Base-by-base conservation (phyloP, 1,140 invertebrate species). In the Littorina saxatilis region DNA sequence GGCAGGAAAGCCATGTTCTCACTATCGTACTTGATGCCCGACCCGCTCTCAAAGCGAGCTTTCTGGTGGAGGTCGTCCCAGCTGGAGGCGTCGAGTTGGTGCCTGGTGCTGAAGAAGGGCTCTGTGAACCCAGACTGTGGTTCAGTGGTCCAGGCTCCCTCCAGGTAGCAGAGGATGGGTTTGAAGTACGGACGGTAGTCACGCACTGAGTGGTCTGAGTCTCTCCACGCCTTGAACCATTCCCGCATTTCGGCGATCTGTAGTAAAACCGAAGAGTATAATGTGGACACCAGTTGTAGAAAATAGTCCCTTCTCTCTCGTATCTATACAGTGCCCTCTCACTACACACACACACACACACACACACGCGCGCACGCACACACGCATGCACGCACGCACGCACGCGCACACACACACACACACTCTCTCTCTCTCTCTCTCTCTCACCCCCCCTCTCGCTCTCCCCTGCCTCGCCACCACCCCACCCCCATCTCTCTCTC, bases 161-260 rank as follows among this genome's bases (percentile, higher is more conserved):
- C 90, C 66, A 91, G 39, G 74, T 90, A 91, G 79, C 89, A 90
- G 35, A 91, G 73, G 27, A 86, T 78, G 13, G 90, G 88, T 83
- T 87, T 90, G 68, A 91, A 91, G 80, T 89, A 91, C 17, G 72
- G 70, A 15, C 82, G 74, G 70, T 90, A 91, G 58, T 91, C 86
- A 40, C 87, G 47, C 0, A 84, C 80, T 0, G 81, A 75, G 7
- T 66, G 58, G 68, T 91, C 80, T 47, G 87, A 85, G 17, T 85
- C 50, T 35, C 81, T 73, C 80, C 86, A 91, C 1, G 90, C 90
- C 68, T 84, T 85, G 84, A 91, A 91, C 76, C 87, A 91, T 29
- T 88, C 80, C 29, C 83, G 74, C 89, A 91, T 88, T 83, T 90
- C 90, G 11, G 72, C 43, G 27, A 89, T 86, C 78, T 82, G 75